Percentiles rank a stretch among this genome's conserved stretches.
These are phyloP conservation scores for Sparidentex hasta DNA, from an alignment of 2,797 vertebrate genomes.

Conservation along the genomic window DNA sequence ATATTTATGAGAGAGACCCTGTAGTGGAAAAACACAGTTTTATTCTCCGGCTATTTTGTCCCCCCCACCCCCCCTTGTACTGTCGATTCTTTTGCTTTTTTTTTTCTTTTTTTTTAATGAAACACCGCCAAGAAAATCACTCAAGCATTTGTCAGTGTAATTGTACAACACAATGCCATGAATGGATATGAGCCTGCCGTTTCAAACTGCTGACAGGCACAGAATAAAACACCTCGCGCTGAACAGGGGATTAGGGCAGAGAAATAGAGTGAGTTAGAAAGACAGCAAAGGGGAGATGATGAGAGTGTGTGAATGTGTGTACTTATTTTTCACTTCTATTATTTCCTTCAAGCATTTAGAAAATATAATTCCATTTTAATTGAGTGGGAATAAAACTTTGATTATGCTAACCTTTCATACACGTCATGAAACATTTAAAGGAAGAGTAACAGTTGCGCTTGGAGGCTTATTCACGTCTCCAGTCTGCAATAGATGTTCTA, in stretches of 20 bases:
- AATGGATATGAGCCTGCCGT: constrained; percentile 87
- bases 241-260: constrained; percentile 81
- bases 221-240: constrained; percentile 82
- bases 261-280: constrained; percentile 65
- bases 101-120: constrained; percentile 87
- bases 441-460: constrained; percentile 43
- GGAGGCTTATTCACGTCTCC: constrained; percentile 3
- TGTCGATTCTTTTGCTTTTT: constrained; percentile 64
- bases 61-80: constrained; percentile 57
- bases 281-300: constrained; percentile 61
- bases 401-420: constrained; percentile 70
- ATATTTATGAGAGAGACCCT: constrained; percentile 86
- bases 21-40: constrained; percentile 80
- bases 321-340: constrained; percentile 54
- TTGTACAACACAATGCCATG: constrained; percentile 89
- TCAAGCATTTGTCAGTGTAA: constrained; percentile 90
- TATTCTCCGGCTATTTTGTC: constrained; percentile 79
- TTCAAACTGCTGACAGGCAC: constrained; percentile 85
- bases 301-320: constrained; percentile 35
- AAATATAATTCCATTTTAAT: constrained; percentile 72
- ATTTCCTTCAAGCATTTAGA: constrained; percentile 54
- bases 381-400: constrained; percentile 72
- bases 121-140: constrained; percentile 87
- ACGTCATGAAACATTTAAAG: constrained; percentile 46
- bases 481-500: constrained; percentile 24